Base-by-base conservation (phyloP, 1,140 invertebrate genomes). In the Armadillidium nasatum region DNA sequence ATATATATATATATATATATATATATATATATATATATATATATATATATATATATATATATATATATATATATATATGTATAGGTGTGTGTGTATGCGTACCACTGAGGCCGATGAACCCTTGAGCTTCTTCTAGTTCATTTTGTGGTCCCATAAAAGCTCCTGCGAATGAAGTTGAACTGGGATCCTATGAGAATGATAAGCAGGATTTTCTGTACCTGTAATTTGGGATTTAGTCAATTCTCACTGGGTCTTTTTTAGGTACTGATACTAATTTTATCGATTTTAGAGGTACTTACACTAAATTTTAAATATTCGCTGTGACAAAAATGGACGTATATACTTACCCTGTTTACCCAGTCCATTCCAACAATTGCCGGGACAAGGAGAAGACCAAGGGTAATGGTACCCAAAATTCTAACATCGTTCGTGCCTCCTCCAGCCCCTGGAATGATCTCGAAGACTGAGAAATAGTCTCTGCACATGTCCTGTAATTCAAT, bases 21-120 rank as follows among this genome's bases (percentile, higher is more conserved):
- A 33, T 33, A 44, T 44, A 10, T 46, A 71, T 22, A 73, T n/a
- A 60, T 60, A 21, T n/a, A 60, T 11, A n/a, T 19, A 15, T n/a
- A 78, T 78, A 43, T 68, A 19, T 9, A 69, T 43, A 46, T 68
- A 44, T 7, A n/a, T 67, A 44, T 11, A 73, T 10, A 67, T 77
- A 43, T 43, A 19, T n/a, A 44, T 73, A 74, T n/a, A 71, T 19
- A 71, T 23, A 7, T 19, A 71, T 21, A 43, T 44, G 11, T 45
- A 33, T 33, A n/a, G n/a, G n/a, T n/a, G n/a, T n/a, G n/a, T n/a
- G n/a, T n/a, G 15, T 44, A 87, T 88, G n/a, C n/a, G 89, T 86
- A 97, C 94, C 85, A 83, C 91, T 93, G 82, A 92, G 97, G 73
- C 96, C 96, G 10, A 95, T 84, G 82, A 96, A 96, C 70, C 97